Percentiles rank a stretch among this genome's conserved stretches.
Evolutionary conservation across 2,797 vertebrate species (phyloP).

Genomic region (Sebastes melanostomus): DNA sequence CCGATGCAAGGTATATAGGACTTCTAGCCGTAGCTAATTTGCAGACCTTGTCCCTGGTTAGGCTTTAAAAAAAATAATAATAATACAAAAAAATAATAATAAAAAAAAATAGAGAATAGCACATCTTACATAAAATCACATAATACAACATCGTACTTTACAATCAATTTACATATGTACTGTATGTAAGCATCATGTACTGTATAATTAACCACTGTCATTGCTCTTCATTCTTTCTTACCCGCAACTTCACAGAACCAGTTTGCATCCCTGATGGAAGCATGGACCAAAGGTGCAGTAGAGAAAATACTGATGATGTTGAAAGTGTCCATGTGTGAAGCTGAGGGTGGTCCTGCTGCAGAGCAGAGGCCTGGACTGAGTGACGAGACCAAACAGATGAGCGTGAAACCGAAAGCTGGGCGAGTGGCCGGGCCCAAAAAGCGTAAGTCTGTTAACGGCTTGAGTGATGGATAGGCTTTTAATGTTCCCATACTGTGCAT

Average conservation of each 20-base stretch:
- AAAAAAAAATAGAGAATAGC: too few species aligned
- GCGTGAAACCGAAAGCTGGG: neutral
- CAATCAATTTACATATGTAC: too few species aligned
- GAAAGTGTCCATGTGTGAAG: slow-evolving; percentile 13
- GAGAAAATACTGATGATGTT: slow-evolving; percentile 41
- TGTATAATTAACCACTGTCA: neutral
- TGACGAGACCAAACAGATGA: neutral
- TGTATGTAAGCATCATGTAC: neutral
- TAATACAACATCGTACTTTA: too few species aligned
- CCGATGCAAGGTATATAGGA: too few species aligned
- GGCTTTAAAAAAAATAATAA: too few species aligned
- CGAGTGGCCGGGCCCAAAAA: neutral
- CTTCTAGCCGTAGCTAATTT: too few species aligned
- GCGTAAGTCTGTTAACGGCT: neutral
- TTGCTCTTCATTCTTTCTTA: neutral
- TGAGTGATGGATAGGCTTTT: neutral
- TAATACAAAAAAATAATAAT: too few species aligned
- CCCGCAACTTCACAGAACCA: slow-evolving; percentile 2
- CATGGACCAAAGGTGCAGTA: slow-evolving; percentile 13
- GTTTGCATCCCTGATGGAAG: slow-evolving; percentile 49
- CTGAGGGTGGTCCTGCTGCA: neutral
- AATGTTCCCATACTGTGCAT: neutral
- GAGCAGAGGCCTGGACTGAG: neutral
- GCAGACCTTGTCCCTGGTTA: too few species aligned
- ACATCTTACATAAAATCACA: too few species aligned